Evolutionary conservation across 2,797 vertebrate genomes (phyloP).

Genomic region (Cephalopachus bancanus): DNA sequence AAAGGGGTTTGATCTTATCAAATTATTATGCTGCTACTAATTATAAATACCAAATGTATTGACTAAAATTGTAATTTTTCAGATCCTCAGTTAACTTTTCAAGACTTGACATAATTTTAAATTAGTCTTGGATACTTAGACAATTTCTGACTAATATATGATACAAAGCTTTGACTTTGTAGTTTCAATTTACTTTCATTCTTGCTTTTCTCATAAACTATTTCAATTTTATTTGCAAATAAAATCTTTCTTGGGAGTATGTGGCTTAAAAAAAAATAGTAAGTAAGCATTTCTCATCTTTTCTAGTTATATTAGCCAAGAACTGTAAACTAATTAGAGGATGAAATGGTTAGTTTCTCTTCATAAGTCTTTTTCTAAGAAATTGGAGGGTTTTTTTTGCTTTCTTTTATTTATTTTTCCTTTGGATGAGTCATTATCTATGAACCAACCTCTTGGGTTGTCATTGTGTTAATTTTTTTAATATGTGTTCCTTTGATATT

Average conservation of each 20-base stretch:
- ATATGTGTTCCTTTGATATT: background rate
- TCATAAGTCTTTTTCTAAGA: background rate
- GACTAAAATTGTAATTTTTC: conserved; percentile 37
- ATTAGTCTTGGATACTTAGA: background rate
- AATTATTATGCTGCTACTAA: background rate
- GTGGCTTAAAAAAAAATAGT: background rate
- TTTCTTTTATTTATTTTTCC: background rate
- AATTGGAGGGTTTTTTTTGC: background rate
- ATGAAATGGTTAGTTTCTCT: background rate
- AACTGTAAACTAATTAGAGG: background rate
- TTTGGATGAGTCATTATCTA: background rate
- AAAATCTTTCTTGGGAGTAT: background rate
- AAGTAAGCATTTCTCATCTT: background rate
- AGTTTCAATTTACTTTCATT: conserved; percentile 47
- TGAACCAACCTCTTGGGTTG: background rate
- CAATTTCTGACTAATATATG: conserved; percentile 17
- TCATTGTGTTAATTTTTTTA: background rate
- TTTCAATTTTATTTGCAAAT: background rate
- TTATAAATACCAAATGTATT: background rate
- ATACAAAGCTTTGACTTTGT: background rate
- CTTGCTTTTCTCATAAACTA: background rate
- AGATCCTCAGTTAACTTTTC: background rate
- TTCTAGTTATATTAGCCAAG: background rate
- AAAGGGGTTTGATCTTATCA: background rate
- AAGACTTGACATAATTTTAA: background rate